Evolutionary conservation across 2,888 invertebrate genomes (phyloP), one percentile per base, ranked within the genome.

Genomic region (Drosophila nr. medialis): DNA sequence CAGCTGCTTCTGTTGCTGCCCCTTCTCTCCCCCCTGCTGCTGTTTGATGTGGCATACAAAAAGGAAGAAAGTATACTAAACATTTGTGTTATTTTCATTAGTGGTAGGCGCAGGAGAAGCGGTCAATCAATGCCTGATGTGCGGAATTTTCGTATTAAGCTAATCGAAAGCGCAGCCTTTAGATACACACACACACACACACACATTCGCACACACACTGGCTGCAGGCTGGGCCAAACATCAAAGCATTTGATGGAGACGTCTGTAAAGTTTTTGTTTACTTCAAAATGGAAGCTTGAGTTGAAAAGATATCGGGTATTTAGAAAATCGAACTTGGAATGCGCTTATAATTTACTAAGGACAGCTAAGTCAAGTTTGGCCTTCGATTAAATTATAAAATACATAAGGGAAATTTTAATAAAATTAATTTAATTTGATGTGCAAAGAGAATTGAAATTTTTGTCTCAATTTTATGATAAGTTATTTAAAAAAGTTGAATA

Each of bases 41-140:
- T 29, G 21, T 63, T 45, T 34, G 61, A 29, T 62, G 45, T 32
- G 38, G 13, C 24, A 18, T 24, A 21, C 13, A 48, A 36, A 32
- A 54, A 58, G 54, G 59, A 51, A 36, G 29, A 50, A 75, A 58
- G 21, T 40, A 72, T 59, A 67, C 66, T 63, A 78, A 88, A 73
- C 77, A 80, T 88, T 88, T 90, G 73, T 75, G 77, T 74, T 73
- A 85, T 85, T 90, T 86, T 86, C 86, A 88, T 86, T 86, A 88
- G 86, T 73, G 74, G 18, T 60, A 60, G 60, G 61, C 50, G 24
- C 56, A 51, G 36, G 50, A 56, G 40, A 59, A 69, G 38, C 63
- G 34, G 61, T 82, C 65, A 79, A 71, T 71, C 75, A 74, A 58
- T 64, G 63, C 56, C 61, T 45, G 61, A 67, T 69, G 56, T 79